Conservation (phyloP, 2,888 invertebrate species). For the Lithophane leautieri region DNA sequence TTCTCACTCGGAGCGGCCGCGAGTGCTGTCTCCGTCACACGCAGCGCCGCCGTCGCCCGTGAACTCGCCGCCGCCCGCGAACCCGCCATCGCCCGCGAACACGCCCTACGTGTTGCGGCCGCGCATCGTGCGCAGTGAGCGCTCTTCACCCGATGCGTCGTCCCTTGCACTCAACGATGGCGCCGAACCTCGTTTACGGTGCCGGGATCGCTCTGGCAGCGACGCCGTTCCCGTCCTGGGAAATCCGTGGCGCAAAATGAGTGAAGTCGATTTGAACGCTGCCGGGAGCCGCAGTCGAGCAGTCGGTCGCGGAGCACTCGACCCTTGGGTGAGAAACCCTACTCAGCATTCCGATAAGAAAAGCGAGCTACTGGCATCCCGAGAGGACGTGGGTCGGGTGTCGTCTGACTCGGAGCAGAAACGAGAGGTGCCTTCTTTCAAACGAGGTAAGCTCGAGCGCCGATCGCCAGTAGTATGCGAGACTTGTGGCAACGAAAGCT, state of each 20-base stretch:
- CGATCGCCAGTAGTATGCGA: constrained; percentile 76
- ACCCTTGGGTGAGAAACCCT: constrained; percentile 73
- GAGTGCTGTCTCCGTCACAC: constrained; percentile 71
- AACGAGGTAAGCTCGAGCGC: constrained; percentile 77
- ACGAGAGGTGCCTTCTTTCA: constrained; percentile 56
- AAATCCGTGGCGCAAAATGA: constrained; percentile 84
- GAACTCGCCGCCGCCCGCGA: constrained; percentile 16
- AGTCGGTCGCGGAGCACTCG: constrained; percentile 65
- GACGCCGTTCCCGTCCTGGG: constrained; percentile 67
- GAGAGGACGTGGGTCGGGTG: constrained; percentile 60
- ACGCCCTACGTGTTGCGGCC: constrained; percentile 63
- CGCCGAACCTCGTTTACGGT: constrained; percentile 55
- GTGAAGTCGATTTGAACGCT: constrained; percentile 76
- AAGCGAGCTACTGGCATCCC: constrained; percentile 55
- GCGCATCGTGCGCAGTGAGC: constrained; percentile 74
- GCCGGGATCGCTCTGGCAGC: constrained; percentile 64
- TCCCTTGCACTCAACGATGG: constrained; percentile 64
- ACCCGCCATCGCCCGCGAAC: constrained; percentile 49
- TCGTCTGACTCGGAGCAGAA: constrained; percentile 64
- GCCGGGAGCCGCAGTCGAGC: constrained; percentile 60
- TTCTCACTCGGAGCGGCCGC: constrained; percentile 85
- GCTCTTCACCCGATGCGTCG: constrained; percentile 78
- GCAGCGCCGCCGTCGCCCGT: constrained; percentile 63
- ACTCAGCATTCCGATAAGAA: constrained; percentile 54
- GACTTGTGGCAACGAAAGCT: constrained; percentile 76